A percentile compares a stretch with the other conserved stretches of the same genome.
Conservation (phyloP, 2,113 vertebrate genomes). For the human region GRCh38 chr14:30016501-30017000, state of each 20-base stretch:
- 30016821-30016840: background rate
- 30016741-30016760: background rate
- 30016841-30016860: background rate
- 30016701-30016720: background rate
- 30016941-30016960: background rate
- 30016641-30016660: constrained; percentile 11
- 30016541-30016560: constrained; percentile 57
- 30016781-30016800: background rate
- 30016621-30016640: constrained; percentile 27
- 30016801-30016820: background rate
- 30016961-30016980: background rate
- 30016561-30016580: constrained; percentile 59
- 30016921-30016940: background rate
- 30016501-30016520: constrained; percentile 75
- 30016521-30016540: constrained; percentile 62
- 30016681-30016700: constrained; percentile 10
- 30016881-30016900: background rate
- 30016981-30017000: constrained; percentile 13
- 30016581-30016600: constrained; percentile 48
- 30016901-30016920: background rate
- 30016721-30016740: background rate
- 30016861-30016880: background rate
- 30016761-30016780: background rate
- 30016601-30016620: constrained; percentile 69
- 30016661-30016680: constrained; percentile 28